Conservation (phyloP, 1,140 invertebrate genomes). For the Ceratina australensis region DNA sequence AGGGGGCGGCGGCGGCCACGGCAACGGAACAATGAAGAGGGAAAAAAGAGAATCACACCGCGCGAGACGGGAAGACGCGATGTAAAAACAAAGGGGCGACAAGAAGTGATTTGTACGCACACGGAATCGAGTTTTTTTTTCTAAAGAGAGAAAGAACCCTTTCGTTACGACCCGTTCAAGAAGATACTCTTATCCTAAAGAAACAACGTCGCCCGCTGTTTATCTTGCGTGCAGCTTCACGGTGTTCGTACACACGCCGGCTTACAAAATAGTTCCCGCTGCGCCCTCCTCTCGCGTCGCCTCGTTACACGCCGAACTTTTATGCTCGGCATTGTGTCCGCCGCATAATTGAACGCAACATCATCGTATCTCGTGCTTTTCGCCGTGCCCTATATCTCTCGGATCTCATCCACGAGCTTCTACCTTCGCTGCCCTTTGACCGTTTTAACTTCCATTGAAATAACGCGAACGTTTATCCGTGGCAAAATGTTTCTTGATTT, state of each 20-base stretch:
- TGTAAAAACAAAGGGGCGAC: not conserved
- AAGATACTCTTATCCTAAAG: slow-evolving; percentile 60
- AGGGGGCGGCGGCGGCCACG: not conserved
- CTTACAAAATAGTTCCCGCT: slow-evolving; percentile 34
- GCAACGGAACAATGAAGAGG: not conserved
- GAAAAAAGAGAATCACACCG: not conserved
- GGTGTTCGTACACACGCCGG: slow-evolving; percentile 24
- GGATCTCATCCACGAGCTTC: not conserved
- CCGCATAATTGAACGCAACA: slow-evolving; percentile 68
- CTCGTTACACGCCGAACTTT: slow-evolving; percentile 24
- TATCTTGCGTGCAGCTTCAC: slow-evolving; percentile 50
- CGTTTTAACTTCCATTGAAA: too few relatives aligned
- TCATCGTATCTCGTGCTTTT: slow-evolving; percentile 26
- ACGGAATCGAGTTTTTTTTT: not conserved
- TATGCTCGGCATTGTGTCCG: slow-evolving; percentile 4
- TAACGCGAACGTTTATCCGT: too few relatives aligned
- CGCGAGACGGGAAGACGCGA: too few relatives aligned
- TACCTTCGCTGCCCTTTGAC: not conserved
- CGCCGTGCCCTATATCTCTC: not conserved
- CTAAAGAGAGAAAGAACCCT: not conserved
- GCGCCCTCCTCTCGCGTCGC: not conserved
- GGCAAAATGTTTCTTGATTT: too few relatives aligned
- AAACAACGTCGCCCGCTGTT: slow-evolving; percentile 50
- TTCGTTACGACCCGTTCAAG: slow-evolving; percentile 20
- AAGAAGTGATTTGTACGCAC: slow-evolving; percentile 5